Base-by-base conservation (phyloP, 1,140 invertebrate species). In the Listronotus bonariensis region DNA sequence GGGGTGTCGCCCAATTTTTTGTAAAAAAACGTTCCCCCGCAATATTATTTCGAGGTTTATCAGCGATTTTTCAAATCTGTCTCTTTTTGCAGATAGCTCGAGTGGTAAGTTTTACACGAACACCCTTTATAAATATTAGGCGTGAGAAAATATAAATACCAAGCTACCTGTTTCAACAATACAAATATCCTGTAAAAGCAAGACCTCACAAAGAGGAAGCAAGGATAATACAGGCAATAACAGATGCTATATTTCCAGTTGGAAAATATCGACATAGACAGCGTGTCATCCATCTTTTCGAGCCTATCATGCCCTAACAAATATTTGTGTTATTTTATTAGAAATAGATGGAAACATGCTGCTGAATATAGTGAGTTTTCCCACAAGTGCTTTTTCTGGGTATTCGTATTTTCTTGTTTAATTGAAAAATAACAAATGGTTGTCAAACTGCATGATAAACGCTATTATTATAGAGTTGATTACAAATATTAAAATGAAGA, bases 241-340 rank as follows among this genome's bases (percentile, higher is more conserved):
- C 71, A 73, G 71, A 73, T 73, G 71, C 63, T 61, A 65, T 59
- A 53, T 63, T 73, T 73, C 71, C 71, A 64, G 63, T 71, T 66
- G 71, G 71, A 73, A 73, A 73, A 71, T 73, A 73, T 73, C 71
- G 71, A 73, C 69, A 68, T 43, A 56, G 62, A 65, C 71, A 68
- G 62, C 55, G 58, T 71, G 71, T 58, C 60, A 60, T 60, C 58
- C 58, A 60, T 60, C 58, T 60, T 52, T 48, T 34, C 58, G 46
- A 42, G 48, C 58, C 36, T 60, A 60, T 51, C 46, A 52, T 60
- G 58, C 36, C 40, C 46, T 12, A 12, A 26, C 56, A 58, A 58
- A 58, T 60, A 60, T 60, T 51, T 51, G 46, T 60, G 58, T 51
- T 60, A 42, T 42, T 51, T 60, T 60, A 60, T 60, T 60, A 18